A percentile compares a stretch with the other conserved stretches of the same genome.
phyloP scores from a whole-genome alignment of 2,113 vertebrate species.

The Chlorodrepanis virens region DNA sequence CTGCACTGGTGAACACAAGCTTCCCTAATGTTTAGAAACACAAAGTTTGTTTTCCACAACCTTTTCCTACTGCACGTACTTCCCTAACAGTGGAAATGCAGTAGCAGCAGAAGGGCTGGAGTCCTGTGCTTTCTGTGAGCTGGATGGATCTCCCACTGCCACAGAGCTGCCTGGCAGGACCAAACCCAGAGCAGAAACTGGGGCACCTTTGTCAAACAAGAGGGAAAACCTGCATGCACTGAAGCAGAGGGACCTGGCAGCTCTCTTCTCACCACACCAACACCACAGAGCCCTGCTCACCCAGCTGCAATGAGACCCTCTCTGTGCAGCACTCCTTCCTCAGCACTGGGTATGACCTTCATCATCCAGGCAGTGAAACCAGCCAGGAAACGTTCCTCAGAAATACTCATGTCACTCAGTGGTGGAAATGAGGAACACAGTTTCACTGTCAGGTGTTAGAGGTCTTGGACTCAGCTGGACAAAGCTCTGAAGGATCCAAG shows the following conservation, averaged over 20 bases:
- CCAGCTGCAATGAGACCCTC: fast-evolving
- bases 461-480: neutral
- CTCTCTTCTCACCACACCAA: neutral
- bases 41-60: neutral
- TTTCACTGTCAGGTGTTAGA: neutral
- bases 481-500: neutral
- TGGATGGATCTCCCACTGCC: neutral
- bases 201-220: fast-evolving
- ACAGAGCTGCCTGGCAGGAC: fast-evolving
- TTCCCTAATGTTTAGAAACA: neutral
- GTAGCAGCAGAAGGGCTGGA: neutral
- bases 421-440: neutral
- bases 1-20: neutral
- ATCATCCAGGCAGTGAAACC: neutral
- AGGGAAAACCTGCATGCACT: neutral
- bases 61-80: neutral
- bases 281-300: neutral
- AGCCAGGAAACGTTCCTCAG: neutral
- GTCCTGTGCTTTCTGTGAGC: fast-evolving
- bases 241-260: neutral
- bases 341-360: neutral
- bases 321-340: neutral
- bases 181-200: neutral
- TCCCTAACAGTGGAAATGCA: neutral
- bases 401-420: fast-evolving